Evolutionary conservation across 2,113 vertebrate species (phyloP).

Genomic region (Corythaeola cristata): DNA sequence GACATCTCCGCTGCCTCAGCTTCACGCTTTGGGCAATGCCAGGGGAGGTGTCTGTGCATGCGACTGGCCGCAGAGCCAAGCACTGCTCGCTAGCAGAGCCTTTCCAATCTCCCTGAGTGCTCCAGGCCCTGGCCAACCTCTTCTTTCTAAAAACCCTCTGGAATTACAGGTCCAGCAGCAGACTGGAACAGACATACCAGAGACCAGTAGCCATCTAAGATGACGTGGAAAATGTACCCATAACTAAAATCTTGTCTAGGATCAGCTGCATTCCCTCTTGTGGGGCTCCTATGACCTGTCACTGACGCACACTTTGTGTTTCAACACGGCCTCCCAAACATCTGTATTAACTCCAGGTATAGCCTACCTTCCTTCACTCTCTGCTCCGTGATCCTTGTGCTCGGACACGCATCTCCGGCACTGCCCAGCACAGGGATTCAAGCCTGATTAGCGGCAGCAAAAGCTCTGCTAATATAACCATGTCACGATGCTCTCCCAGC

Average conservation of each 20-base stretch:
- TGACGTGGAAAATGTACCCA: accelerated
- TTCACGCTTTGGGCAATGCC: background rate
- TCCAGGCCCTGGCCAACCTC: background rate
- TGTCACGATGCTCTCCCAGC: background rate
- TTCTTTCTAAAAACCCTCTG: background rate
- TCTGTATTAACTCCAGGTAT: background rate
- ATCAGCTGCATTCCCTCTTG: background rate
- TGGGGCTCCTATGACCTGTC: background rate
- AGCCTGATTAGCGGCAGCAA: background rate
- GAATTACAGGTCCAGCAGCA: background rate
- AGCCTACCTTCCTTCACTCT: background rate
- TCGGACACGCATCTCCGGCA: background rate
- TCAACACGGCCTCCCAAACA: accelerated
- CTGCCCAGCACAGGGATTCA: background rate
- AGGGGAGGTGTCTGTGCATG: background rate
- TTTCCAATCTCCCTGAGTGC: background rate
- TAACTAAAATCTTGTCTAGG: background rate
- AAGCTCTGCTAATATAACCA: background rate
- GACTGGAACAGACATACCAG: background rate
- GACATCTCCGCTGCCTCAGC: background rate
- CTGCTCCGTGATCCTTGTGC: background rate
- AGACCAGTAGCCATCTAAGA: background rate
- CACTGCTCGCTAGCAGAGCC: accelerated
- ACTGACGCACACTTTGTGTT: background rate
- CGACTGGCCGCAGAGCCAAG: background rate